Conservation (phyloP, 2,113 vertebrate species). For the Columba janthina region DNA sequence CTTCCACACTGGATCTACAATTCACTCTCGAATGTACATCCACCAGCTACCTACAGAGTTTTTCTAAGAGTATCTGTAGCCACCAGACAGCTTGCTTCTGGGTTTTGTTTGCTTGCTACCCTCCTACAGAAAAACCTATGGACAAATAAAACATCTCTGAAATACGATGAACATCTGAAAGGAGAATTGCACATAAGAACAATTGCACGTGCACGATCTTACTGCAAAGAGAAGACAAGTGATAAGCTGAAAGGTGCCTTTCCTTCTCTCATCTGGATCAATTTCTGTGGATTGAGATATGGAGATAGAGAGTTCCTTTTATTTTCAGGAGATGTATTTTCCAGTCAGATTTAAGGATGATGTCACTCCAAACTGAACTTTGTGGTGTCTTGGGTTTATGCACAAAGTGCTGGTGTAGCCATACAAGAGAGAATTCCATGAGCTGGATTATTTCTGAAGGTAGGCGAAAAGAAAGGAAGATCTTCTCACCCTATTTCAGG, state of each 20-base stretch:
- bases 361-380: not conserved
- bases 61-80: not conserved
- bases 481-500: not conserved
- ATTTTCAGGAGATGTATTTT: not conserved
- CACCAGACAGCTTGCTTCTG: not conserved
- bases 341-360: not conserved
- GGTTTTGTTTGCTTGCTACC: not conserved
- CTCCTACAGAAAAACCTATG: not conserved
- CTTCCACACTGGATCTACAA: not conserved
- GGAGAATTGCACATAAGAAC: not conserved
- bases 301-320: not conserved
- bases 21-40: not conserved
- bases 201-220: not conserved
- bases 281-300: not conserved
- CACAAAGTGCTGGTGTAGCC: not conserved
- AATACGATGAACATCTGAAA: rapidly evolving
- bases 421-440: not conserved
- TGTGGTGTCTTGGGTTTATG: not conserved
- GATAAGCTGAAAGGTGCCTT: not conserved
- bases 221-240: not conserved
- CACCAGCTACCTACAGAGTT: not conserved
- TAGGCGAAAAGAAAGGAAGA: not conserved
- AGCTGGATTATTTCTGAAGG: not conserved
- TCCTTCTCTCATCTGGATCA: not conserved
- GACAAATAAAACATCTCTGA: not conserved